Evolutionary conservation across 92 coral and sea anemone species (phyloP), one percentile per base, ranked within the genome.

Genomic region (Heteractis magnifica): DNA sequence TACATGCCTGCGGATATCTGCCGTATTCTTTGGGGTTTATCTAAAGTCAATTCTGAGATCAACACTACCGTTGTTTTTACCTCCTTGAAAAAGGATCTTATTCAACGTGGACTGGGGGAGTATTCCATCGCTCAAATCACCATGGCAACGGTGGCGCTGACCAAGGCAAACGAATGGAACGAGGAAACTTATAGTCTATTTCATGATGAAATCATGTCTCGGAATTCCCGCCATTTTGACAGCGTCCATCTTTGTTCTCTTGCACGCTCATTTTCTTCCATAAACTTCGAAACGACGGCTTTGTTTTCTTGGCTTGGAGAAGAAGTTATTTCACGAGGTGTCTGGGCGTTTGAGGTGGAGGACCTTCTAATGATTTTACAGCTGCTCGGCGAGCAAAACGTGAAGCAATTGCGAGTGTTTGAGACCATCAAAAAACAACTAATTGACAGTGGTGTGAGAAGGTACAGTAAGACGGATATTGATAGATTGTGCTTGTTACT

Each of bases 1-100:
- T 85, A 48, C 72, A 85, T 77, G 88, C 83, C 83, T 12, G 56
- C 83, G 34, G 88, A 77, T 52, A 12, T 85, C 7, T 85, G 88
- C 71, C 88, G 83, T 10, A 65, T 85, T 52, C 59, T 85, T 15
- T 71, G 78, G 73, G 88, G 82, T 3, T 78, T 85, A 53, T 76
- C 83, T 26, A 75, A 71, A 52, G 71, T 71, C 48, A 21, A 68
- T 1, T 70, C 56, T 4, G 6, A 59, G 18, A 20, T 78, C 1
- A 65, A 78, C 75, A 56, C 70, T 8, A 59, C 70, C 12, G 65
- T 44, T 0, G 64, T 64, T 20, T 77, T 85, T 44, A 56, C 53
- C 15, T 8, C 64, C 26, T 52, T 78, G 51, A 85, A 8, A 7
- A 71, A 77, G 56, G 83, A 85, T 78, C 71, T 85, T 3, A 13